Percentiles rank a stretch among this genome's conserved stretches.
Conservation (phyloP, 1,140 invertebrate species). For the Cataglyphis hispanica region DNA sequence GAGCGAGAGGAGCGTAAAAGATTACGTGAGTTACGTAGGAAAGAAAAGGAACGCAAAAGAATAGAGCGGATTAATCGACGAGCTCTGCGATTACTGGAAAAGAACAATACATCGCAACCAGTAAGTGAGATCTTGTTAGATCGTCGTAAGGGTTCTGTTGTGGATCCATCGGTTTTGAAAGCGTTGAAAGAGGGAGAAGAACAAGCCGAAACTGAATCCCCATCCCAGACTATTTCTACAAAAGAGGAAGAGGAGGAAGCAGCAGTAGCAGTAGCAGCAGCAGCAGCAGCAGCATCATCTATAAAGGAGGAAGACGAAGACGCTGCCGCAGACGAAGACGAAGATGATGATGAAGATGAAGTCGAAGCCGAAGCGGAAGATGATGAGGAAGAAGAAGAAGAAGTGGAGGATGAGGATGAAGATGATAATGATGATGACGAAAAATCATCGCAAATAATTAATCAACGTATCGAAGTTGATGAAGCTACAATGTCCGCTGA, state of each 20-base stretch:
- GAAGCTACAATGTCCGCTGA: conserved; percentile 44
- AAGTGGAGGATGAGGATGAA: conserved; percentile 69
- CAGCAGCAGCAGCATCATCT: too few species aligned
- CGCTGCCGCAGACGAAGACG: conserved; percentile 56
- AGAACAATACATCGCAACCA: conserved; percentile 63
- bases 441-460: conserved; percentile 67
- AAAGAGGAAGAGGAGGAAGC: conserved; percentile 59
- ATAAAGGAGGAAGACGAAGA: conserved; percentile 57
- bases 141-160: conserved; percentile 25
- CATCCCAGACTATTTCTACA: neutral
- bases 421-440: conserved; percentile 76
- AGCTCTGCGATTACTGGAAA: conserved; percentile 78
- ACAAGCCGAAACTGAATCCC: conserved; percentile 12
- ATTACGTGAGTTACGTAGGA: conserved; percentile 79
- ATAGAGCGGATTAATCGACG: conserved; percentile 79
- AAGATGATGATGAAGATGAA: conserved; percentile 76
- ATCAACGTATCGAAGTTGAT: conserved; percentile 73
- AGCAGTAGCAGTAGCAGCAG: too few species aligned
- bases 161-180: conserved; percentile 68
- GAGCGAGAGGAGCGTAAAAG: conserved; percentile 84
- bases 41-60: conserved; percentile 78
- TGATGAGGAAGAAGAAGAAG: conserved; percentile 76
- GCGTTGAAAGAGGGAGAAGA: conserved; percentile 68
- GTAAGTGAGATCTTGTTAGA: conserved; percentile 6
- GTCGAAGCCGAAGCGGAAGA: conserved; percentile 69